Base-by-base conservation (phyloP, 2,113 vertebrate species). In the Glaucomys volans region DNA sequence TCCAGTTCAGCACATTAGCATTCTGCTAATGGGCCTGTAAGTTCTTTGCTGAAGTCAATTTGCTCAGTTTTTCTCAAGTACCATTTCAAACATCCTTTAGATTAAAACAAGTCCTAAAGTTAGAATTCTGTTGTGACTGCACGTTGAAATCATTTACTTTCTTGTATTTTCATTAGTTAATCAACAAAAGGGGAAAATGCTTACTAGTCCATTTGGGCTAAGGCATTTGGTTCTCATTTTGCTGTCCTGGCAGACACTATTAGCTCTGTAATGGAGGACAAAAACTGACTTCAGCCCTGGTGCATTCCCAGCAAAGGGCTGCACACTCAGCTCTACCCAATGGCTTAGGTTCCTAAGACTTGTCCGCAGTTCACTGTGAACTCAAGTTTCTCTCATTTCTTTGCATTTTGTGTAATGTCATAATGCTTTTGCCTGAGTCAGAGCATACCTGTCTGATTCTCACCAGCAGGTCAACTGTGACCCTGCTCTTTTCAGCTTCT, bases 11-110 rank as follows among this genome's bases (percentile, higher is more conserved):
- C n/a, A n/a, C 30, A 50, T 82, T 76, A 93, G 30, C 54, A 92
- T 97, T 91, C 92, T 94, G 95, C 69, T 47, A 47, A 91, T 12
- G 74, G n/a, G 22, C n/a, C 88, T 54, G 10, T 57, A 76, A 95
- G 37, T 82, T 95, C 90, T 37, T 64, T 44, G 40, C 67, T 66
- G 20, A 96, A 95, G 75, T 74, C 90, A 30, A 5, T 92, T 94
- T 83, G 75, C 64, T 80, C 47, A 30, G 67, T 90, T 77, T 95
- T 87, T 82, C 66, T 92, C 85, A 92, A 81, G 44, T 77, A 79
- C 62, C 44, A 69, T 91, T 97, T 77, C 66, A 42, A 87, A 87
- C 8, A 92, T 74, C 5, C 44, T 93, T 83, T 83, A 84, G 69
- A 79, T 85, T 84, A 92, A 95, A 92, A 87, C 44, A 81, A 42